Percentiles rank a stretch among this genome's conserved stretches.
Conservation (phyloP, 2,113 vertebrate genomes). For the Erythrocebus patas region DNA sequence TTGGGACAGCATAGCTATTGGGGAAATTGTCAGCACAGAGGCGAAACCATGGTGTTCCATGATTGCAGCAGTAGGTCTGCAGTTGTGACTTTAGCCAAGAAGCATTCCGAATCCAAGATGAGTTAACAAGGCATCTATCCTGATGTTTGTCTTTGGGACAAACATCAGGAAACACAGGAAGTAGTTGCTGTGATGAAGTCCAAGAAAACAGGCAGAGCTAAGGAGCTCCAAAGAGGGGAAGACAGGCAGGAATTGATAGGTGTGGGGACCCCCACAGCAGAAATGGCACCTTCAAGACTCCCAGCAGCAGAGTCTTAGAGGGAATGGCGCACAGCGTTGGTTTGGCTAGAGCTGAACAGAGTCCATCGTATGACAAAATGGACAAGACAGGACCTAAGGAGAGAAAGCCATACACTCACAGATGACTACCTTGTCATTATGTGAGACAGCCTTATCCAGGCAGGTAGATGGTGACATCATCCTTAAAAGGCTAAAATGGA, state of each 20-base stretch:
- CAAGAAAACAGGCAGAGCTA: background rate
- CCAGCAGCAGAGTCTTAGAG: background rate
- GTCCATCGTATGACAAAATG: background rate
- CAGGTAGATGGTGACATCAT: constrained; percentile 44
- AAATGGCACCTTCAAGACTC: background rate
- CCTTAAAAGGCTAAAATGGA: constrained; percentile 40
- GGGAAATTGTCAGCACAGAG: background rate
- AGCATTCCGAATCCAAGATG: background rate
- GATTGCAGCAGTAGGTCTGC: background rate
- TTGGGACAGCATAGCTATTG: too few relatives aligned
- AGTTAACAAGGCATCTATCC: background rate
- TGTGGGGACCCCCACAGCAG: background rate
- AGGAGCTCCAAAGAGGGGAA: background rate
- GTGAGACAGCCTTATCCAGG: background rate
- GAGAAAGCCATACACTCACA: background rate
- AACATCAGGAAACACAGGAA: background rate
- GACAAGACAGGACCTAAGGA: background rate
- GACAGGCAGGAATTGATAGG: background rate
- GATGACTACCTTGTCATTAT: background rate
- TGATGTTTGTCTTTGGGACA: background rate
- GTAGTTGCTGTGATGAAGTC: background rate
- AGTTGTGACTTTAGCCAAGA: background rate
- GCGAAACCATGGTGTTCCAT: background rate
- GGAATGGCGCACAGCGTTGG: background rate
- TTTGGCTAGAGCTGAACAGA: background rate